A percentile compares a stretch with the other conserved stretches of the same genome.
Evolutionary conservation across 2,888 invertebrate species (phyloP).

Genomic region (Macropis europaea): DNA sequence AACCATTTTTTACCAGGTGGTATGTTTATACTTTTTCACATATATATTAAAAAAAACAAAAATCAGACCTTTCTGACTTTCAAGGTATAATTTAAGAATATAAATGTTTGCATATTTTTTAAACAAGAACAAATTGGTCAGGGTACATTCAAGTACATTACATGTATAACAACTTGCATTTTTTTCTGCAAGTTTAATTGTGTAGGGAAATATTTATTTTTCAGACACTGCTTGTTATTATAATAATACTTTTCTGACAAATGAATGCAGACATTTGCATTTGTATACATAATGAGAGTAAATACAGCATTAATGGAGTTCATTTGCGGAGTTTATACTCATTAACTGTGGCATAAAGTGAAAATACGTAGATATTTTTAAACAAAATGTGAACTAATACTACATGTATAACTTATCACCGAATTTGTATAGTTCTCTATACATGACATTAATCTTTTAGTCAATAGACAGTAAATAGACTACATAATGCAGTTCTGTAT

Average conservation of each 20-base stretch:
- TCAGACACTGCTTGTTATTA: constrained; percentile 23
- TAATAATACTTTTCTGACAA: constrained; percentile 31
- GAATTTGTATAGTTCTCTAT: constrained; percentile 35
- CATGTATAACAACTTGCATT: constrained; percentile 20
- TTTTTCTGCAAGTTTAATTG: constrained; percentile 17
- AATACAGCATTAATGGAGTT: constrained; percentile 26
- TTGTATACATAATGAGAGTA: constrained; percentile 22
- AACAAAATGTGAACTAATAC: constrained; percentile 11
- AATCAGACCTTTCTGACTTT: constrained; percentile 29
- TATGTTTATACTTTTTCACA: constrained; percentile 54
- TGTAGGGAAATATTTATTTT: constrained; percentile 33
- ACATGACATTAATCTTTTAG: constrained; percentile 26
- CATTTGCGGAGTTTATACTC: constrained; percentile 48
- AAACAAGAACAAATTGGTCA: constrained; percentile 15
- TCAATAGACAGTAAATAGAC: constrained; percentile 13
- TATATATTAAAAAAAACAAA: constrained; percentile 17
- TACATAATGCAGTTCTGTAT: constrained; percentile 15
- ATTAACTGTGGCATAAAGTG: constrained; percentile 50
- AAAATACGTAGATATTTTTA: constrained; percentile 34
- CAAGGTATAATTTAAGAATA: constrained; percentile 22
- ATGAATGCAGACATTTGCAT: constrained; percentile 10
- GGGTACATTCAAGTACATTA: constrained; percentile 13
- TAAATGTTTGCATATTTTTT: constrained; percentile 25
- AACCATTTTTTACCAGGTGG: constrained; percentile 40
- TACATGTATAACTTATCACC: constrained; percentile 6